Percentiles rank a stretch among this genome's conserved stretches.
These are phyloP conservation scores for Holothuria glaberrima DNA, from an alignment of 35 echinoderm and acorn worm species.

Conservation along the genomic window DNA sequence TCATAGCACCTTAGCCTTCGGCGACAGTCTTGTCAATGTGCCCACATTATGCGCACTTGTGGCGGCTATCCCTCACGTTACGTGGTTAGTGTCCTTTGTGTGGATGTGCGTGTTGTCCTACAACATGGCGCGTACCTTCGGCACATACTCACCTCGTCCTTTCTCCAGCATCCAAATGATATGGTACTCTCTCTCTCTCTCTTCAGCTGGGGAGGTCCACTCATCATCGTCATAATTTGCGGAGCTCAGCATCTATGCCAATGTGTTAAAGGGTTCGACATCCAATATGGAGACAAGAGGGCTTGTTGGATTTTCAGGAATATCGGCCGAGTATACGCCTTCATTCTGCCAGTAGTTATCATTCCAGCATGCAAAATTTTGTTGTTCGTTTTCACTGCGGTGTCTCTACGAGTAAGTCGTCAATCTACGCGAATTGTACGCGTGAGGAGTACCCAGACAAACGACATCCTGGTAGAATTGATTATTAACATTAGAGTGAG, in stretches of 20 bases:
- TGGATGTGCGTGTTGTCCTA: slow-evolving; percentile 76
- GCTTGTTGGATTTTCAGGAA: neutral
- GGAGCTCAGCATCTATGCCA: neutral
- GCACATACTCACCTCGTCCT: neutral
- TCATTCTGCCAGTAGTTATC: neutral
- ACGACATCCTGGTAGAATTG: neutral
- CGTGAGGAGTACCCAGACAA: neutral
- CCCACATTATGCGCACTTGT: slow-evolving; percentile 24
- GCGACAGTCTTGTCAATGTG: slow-evolving; percentile 11
- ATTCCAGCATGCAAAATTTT: neutral
- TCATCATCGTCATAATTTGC: neutral
- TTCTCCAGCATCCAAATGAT: slow-evolving; percentile 17
- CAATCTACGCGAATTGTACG: neutral
- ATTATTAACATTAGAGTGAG: slow-evolving; percentile 33
- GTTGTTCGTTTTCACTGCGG: slow-evolving; percentile 7
- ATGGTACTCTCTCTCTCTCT: slow-evolving; percentile 24
- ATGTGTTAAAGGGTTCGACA: neutral
- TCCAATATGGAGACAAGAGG: neutral
- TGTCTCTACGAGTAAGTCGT: neutral
- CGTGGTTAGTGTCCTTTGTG: slow-evolving; percentile 72
- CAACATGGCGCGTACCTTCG: slow-evolving; percentile 75
- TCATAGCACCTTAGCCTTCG: slow-evolving; percentile 49
- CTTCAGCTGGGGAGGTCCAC: slow-evolving; percentile 61
- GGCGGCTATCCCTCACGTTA: slow-evolving; percentile 59
- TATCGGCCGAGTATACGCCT: neutral